Evolutionary conservation across 2,113 vertebrate species (phyloP), one percentile per base, ranked within the genome.

Genomic region (Gila orcuttii): DNA sequence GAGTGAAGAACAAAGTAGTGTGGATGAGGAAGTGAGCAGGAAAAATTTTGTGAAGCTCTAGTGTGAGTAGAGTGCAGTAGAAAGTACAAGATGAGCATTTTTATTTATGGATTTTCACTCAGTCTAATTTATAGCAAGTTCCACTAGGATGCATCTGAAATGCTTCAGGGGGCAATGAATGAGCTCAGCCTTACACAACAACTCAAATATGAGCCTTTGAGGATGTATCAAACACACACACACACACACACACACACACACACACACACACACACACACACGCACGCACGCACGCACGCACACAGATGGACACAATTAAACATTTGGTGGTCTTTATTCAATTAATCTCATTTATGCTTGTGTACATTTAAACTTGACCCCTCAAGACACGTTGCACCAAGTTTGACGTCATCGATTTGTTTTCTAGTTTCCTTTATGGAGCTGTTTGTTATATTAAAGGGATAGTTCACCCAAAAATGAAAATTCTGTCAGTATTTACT

Each of bases 61-160:
- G 47, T 55, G 75, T 55, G 47, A 77, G 28, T 75, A 13, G 12
- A 42, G 73, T 75, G 73, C 73, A 17, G 73, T 55, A 33, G 47
- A 77, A 77, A 77, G 28, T 33, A 55, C 75, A 77, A 77, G 75
- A 55, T 77, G 50, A 31, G 75, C 75, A 77, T 55, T 28, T 77
- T 77, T 77, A 77, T 77, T 77, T 57, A 77, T 77, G 75, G 75
- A 33, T 77, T 77, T 77, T 3, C 75, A 77, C 75, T 77, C 50
- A 1, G 28, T 77, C 75, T 77, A 77, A 77, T 77, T 77, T 77
- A 77, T 50, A 77, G 28, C 50, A 55, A 21, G 50, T 77, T 77
- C 75, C 75, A 31, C 75, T 55, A 55, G 75, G 75, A 77, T 55
- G 52, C 50, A 55, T 77, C 75, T 57, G 50, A 77, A 52, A 77